Conservation (phyloP, 2,113 vertebrate species). For the Erythrocebus patas region DNA sequence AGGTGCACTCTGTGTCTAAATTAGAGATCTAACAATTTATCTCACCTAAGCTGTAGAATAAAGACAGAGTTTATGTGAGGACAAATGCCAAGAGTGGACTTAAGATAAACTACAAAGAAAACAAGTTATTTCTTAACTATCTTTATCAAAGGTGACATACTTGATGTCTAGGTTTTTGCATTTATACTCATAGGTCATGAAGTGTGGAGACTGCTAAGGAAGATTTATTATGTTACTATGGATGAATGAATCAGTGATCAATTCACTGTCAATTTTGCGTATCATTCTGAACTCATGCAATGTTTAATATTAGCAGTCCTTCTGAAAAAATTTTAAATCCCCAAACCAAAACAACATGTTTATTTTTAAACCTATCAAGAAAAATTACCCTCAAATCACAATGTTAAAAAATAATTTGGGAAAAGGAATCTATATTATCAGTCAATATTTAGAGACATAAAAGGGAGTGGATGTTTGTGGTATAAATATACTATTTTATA, state of each 20-base stretch:
- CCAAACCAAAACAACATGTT: slow-evolving; percentile 41
- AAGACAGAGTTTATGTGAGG: background rate
- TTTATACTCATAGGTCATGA: background rate
- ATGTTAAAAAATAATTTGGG: background rate
- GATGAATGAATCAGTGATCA: background rate
- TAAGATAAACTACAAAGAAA: background rate
- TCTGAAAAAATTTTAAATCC: background rate
- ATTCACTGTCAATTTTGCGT: background rate
- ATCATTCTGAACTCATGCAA: slow-evolving; percentile 3
- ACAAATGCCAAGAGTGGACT: background rate
- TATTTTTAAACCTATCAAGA: slow-evolving; percentile 31
- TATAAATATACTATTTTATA: background rate
- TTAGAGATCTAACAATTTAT: background rate
- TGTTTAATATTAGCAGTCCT: slow-evolving; percentile 20
- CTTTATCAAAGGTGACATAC: background rate
- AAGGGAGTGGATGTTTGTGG: background rate
- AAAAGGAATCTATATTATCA: background rate
- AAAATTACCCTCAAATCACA: background rate
- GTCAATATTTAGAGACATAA: background rate
- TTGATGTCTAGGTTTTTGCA: background rate
- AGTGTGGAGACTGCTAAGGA: background rate
- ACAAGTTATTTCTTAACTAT: background rate
- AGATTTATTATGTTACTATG: slow-evolving; percentile 5
- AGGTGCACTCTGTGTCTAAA: background rate
- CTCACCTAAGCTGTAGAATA: background rate